These are phyloP conservation scores for Coregonus sp. DNA, from an alignment of 2,797 vertebrate species.

Conservation along the genomic window DNA sequence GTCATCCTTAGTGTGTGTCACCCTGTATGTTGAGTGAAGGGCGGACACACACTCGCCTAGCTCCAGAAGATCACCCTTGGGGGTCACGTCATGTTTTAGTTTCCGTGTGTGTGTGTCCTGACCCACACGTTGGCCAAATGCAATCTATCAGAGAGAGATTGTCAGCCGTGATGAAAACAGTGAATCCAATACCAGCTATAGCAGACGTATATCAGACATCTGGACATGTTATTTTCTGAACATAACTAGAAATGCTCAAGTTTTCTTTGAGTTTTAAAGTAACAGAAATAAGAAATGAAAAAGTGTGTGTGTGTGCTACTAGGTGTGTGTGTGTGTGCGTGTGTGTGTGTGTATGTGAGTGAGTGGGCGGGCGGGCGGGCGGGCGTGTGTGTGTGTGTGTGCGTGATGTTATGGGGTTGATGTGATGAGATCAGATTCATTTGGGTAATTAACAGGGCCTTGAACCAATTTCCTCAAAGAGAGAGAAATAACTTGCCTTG, in stretches of 20 bases:
- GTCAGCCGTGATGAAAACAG: conserved; percentile 13
- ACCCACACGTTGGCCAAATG: background rate
- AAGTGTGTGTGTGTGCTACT: conserved; percentile 35
- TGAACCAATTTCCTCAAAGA: conserved; percentile 6
- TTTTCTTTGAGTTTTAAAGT: background rate
- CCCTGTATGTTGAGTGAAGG: conserved; percentile 7
- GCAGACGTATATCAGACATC: conserved; percentile 34
- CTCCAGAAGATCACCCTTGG: background rate
- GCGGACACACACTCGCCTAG: background rate
- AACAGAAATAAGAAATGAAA: conserved; percentile 58
- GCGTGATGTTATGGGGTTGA: background rate
- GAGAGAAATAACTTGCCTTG: conserved; percentile 6
- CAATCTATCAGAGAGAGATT: background rate
- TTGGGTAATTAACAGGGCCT: conserved; percentile 19
- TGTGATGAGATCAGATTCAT: background rate
- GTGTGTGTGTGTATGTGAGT: conserved; percentile 20
- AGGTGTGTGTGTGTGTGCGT: background rate
- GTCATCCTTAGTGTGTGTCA: conserved; percentile 1
- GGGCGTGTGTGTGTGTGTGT: conserved; percentile 11
- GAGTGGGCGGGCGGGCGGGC: conserved; percentile 12
- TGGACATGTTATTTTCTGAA: conserved; percentile 36
- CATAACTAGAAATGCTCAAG: conserved; percentile 28
- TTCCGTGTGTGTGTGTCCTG: conserved; percentile 1
- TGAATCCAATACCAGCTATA: conserved; percentile 63
- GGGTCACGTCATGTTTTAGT: background rate